Percentiles rank a stretch among this genome's conserved stretches.
Conservation (phyloP, 1,140 invertebrate genomes). For the Drosophila ficusphila region DNA sequence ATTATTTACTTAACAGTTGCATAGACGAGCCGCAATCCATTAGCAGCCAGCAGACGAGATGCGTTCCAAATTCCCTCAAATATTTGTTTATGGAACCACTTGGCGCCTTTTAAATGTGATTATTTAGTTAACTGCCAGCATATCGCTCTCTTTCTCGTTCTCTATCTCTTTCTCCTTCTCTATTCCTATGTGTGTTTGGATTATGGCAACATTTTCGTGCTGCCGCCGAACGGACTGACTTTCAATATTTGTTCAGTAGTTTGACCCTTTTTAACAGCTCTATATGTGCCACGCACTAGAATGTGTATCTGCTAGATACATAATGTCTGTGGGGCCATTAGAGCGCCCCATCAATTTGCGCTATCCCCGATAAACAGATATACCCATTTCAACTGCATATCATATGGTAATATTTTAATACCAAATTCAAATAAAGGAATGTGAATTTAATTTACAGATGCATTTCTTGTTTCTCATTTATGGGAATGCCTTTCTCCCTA, state of each 20-base stretch:
- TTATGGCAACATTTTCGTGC: slow-evolving; percentile 44
- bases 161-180: background rate
- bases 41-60: slow-evolving; percentile 37
- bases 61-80: slow-evolving; percentile 57
- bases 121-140: slow-evolving; percentile 71
- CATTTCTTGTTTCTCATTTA: background rate
- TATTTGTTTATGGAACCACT: slow-evolving; percentile 84
- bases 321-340: slow-evolving; percentile 55
- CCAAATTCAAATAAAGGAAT: background rate
- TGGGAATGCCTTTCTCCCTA: background rate
- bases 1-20: slow-evolving; percentile 63
- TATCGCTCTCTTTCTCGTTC: slow-evolving; percentile 5
- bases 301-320: slow-evolving; percentile 59
- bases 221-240: slow-evolving; percentile 33
- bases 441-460: background rate
- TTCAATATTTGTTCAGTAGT: slow-evolving; percentile 77
- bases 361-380: slow-evolving; percentile 1
- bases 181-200: slow-evolving; percentile 42
- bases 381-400: slow-evolving; percentile 2
- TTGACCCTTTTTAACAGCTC: slow-evolving; percentile 80
- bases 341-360: slow-evolving; percentile 18
- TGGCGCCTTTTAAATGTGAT: slow-evolving; percentile 84
- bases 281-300: slow-evolving; percentile 36
- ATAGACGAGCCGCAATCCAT: slow-evolving; percentile 40
- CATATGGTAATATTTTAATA: background rate